These are phyloP conservation scores for Pterois miles DNA, from an alignment of 2,797 vertebrate genomes.

Conservation along the genomic window DNA sequence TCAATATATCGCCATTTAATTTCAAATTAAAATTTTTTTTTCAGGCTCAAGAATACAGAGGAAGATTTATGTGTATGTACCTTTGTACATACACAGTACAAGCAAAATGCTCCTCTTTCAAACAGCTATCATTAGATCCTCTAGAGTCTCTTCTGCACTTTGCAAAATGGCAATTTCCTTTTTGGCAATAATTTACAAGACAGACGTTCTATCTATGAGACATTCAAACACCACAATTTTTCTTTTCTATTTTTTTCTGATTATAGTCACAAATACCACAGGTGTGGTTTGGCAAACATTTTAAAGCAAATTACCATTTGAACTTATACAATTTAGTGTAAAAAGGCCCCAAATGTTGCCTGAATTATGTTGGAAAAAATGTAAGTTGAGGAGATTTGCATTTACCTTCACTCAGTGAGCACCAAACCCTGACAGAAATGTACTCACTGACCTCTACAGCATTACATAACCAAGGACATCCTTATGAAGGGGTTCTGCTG, in stretches of 20 bases:
- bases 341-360: neutral
- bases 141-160: neutral
- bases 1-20: neutral
- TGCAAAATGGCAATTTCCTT: neutral
- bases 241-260: neutral
- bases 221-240: neutral
- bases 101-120: neutral
- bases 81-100: neutral
- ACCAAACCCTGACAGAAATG: slow-evolving; percentile 1
- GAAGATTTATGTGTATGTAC: neutral
- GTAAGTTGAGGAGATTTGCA: neutral
- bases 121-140: neutral
- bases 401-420: neutral
- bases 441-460: slow-evolving; percentile 37
- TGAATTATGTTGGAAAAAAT: too few species aligned
- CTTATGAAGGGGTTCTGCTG: neutral
- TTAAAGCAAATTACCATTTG: neutral
- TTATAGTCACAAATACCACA: neutral
- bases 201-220: neutral
- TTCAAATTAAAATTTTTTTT: neutral
- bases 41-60: neutral
- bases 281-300: neutral
- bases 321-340: neutral
- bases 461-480: slow-evolving; percentile 48
- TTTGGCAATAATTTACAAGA: neutral